Base-by-base conservation (phyloP, 1,140 invertebrate species). In the Drosophila neocordata region DNA sequence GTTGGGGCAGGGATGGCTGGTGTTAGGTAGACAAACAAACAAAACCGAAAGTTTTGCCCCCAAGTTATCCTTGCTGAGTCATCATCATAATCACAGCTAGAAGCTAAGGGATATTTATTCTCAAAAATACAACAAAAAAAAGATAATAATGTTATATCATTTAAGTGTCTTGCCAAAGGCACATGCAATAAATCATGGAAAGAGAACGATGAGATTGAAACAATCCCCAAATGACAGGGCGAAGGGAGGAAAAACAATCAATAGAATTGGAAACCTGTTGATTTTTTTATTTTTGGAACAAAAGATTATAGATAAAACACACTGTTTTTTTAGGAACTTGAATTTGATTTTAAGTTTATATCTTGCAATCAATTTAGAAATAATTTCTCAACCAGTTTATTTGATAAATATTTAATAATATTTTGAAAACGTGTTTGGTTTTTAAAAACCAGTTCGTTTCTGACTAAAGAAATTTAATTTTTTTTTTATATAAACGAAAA, bases 171-270 rank as follows among this genome's bases (percentile, higher is more conserved):
- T n/a, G 37, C 51, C n/a, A 8, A 15, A 68, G 56, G 53, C 41
- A 63, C 41, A 64, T 60, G 52, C 62, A 61, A 74, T 74, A 74
- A 69, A 70, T 74, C 67, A 65, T 34, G 9, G n/a, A n/a, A 15
- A 34, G 13, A 15, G 53, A 8, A n/a, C 24, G 27, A 11, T 8
- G 27, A 34, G 15, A 56, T 56, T 34, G 53, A 56, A 34, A 18
- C 27, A 34, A 34, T 74, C 15, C 31, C 3, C 41, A 18, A 20
- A 8, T 15, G 13, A 44, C 15, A 44, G 34, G 18, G 2, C 7
- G 20, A 4, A 20, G 41, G 11, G 0, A 20, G 15, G 24, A 12
- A 63, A 13, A 38, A 8, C 59, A 73, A 58, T 56, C 38, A 37
- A 53, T 59, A 65, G 56, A 12, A 55, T 53, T 53, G 20, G 12